Base-by-base conservation (phyloP, 2,888 invertebrate species). In the Spilarctia lutea region DNA sequence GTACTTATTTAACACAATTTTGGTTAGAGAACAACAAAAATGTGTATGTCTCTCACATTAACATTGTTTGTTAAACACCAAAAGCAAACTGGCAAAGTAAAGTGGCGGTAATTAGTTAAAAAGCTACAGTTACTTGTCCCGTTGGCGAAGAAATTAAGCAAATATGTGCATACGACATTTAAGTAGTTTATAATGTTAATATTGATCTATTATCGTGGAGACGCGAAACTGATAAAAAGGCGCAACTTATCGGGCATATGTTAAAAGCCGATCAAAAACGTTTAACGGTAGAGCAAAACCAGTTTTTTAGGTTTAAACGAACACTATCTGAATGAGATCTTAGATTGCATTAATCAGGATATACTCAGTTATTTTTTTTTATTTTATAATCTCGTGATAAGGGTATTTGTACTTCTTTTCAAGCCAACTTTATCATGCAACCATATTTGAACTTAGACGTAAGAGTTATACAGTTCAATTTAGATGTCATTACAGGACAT, bases 281-380 rank as follows among this genome's bases (percentile, higher is more conserved):
- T 89, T 93, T 93, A 94, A 94, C 94, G 94, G 94, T 92, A 89
- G 79, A 72, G 72, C 69, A 71, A 88, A 70, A 93, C 93, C 87
- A 90, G 94, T 94, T 90, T 81, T 60, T 35, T 81, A 52, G 24
- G 74, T 74, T 70, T 75, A 87, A 89, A 89, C 89, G 66, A 67
- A 65, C 45, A 87, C 75, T 77, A 81, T 79, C 67, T 71, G 65
- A 70, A 71, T 68, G 68, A 71, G 72, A 78, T 78, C 78, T 79
- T 82, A 71, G 84, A 82, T 81, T 80, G 79, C 35, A 79, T 69
- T 69, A 68, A 75, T 72, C 75, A 76, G 80, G 82, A 87, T 84
- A 63, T 39, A 30, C 35, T 60, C 52, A 35, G 30, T 45, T 16
- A 35, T 68, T 68, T 27, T 27, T 30, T 45, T 52, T 52, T 52